Percentiles rank a stretch among this genome's conserved stretches.
Conservation (phyloP, 2,888 invertebrate species). For the Nycteola revayana region DNA sequence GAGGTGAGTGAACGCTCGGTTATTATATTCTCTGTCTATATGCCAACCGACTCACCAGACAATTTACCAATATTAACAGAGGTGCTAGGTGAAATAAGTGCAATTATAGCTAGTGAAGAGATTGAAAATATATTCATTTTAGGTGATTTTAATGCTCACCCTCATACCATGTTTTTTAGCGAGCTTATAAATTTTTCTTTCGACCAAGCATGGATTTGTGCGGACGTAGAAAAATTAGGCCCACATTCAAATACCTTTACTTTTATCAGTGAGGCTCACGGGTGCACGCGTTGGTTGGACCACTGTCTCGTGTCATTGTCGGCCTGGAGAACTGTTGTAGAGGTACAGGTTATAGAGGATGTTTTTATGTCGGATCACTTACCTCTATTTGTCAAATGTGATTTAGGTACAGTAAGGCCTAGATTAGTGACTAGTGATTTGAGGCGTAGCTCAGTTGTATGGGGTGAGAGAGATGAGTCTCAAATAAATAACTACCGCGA, state of each 20-base stretch:
- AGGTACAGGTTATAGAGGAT: background rate
- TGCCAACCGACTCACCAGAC: background rate
- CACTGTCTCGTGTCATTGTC: constrained; percentile 1
- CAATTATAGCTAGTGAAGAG: background rate
- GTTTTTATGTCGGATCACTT: constrained; percentile 3
- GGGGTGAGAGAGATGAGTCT: no score
- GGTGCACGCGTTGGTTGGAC: constrained; percentile 5
- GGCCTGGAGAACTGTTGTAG: background rate
- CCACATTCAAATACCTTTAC: background rate
- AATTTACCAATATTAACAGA: background rate
- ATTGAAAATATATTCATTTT: background rate
- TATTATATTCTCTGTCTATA: constrained; percentile 1
- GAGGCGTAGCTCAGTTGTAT: no score
- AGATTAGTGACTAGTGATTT: no score
- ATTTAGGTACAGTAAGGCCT: no score
- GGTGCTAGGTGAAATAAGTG: background rate
- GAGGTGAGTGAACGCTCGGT: background rate
- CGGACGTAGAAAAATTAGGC: background rate
- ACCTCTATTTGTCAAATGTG: constrained; percentile 1
- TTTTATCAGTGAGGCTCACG: constrained; percentile 3
- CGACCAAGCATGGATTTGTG: background rate
- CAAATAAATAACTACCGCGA: no score
- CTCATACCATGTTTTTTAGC: background rate
- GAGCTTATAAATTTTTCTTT: background rate
- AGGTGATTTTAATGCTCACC: constrained; percentile 2